Conservation (phyloP, 1,140 invertebrate species). For the Gerris buenoi region DNA sequence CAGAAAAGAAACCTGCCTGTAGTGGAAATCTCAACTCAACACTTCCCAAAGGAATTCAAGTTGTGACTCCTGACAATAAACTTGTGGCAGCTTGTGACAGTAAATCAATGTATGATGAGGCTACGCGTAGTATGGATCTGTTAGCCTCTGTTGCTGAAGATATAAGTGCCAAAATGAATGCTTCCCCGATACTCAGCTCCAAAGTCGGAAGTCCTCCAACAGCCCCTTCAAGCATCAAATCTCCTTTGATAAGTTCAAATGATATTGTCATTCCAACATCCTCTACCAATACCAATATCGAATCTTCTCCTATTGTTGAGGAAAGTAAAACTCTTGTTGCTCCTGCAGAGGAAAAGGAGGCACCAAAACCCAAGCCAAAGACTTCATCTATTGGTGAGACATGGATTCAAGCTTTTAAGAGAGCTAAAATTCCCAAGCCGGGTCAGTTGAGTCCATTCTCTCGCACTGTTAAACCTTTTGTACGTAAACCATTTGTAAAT, state of each 20-base stretch:
- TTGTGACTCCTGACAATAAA: not conserved
- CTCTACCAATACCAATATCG: no score
- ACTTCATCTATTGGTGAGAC: conserved; percentile 17
- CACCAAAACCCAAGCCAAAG: conserved; percentile 5
- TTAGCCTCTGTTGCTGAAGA: not conserved
- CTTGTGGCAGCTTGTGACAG: no score
- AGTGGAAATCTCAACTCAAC: no score
- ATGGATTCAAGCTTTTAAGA: conserved; percentile 24
- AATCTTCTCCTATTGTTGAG: no score
- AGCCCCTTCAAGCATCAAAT: no score
- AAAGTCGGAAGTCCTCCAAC: not conserved
- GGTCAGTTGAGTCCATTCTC: conserved; percentile 14
- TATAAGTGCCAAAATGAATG: not conserved
- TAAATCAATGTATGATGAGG: not conserved
- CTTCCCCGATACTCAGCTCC: not conserved
- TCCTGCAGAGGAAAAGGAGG: no score
- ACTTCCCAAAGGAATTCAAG: no score
- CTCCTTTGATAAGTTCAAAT: no score
- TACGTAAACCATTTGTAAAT: conserved; percentile 15
- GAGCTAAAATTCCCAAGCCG: conserved; percentile 23
- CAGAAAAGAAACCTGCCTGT: no score
- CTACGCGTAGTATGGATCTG: not conserved
- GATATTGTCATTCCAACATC: no score
- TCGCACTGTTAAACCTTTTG: conserved; percentile 16
- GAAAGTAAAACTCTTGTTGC: no score